These are phyloP conservation scores for Epicauta chinensis DNA, from an alignment of 1,140 invertebrate species.

Conservation along the genomic window DNA sequence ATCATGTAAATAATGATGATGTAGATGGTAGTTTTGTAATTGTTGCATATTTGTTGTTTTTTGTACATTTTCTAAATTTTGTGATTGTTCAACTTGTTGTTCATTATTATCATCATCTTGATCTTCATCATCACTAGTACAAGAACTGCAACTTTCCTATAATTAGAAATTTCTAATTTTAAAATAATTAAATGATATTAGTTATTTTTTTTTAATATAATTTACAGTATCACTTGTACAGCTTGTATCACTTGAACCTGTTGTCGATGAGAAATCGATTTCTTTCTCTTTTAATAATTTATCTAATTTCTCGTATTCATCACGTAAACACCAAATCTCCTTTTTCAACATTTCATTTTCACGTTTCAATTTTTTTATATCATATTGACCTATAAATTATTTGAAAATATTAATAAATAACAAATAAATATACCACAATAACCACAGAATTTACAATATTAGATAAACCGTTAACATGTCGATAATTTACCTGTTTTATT, in stretches of 20 bases:
- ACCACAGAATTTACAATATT: too few relatives aligned
- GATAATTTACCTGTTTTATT: too few relatives aligned
- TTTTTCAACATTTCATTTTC: slow-evolving; percentile 81
- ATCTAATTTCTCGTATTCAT: slow-evolving; percentile 82
- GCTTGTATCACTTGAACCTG: slow-evolving; percentile 12
- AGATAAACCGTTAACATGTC: too few relatives aligned
- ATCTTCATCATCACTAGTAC: slow-evolving; percentile 37
- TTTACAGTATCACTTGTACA: slow-evolving; percentile 39
- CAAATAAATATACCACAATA: too few relatives aligned
- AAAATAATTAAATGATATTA: too few relatives aligned
- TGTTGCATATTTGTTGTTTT: slow-evolving; percentile 35
- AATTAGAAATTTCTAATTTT: too few relatives aligned
- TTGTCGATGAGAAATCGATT: slow-evolving; percentile 48
- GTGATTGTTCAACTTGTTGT: slow-evolving; percentile 37
- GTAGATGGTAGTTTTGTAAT: too few relatives aligned
- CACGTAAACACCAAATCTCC: slow-evolving; percentile 79
- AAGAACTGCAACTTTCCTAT: slow-evolving; percentile 32
- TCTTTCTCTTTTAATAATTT: slow-evolving; percentile 61
- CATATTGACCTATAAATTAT: slow-evolving; percentile 80
- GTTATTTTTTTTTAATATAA: too few relatives aligned
- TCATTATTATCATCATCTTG: slow-evolving; percentile 49
- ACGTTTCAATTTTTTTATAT: slow-evolving; percentile 78
- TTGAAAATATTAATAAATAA: too few relatives aligned
- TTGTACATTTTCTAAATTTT: slow-evolving; percentile 41
- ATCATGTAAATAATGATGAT: slow-evolving; percentile 47